phyloP scores from a whole-genome alignment of 1,140 invertebrate species.

The Manduca sexta region DNA sequence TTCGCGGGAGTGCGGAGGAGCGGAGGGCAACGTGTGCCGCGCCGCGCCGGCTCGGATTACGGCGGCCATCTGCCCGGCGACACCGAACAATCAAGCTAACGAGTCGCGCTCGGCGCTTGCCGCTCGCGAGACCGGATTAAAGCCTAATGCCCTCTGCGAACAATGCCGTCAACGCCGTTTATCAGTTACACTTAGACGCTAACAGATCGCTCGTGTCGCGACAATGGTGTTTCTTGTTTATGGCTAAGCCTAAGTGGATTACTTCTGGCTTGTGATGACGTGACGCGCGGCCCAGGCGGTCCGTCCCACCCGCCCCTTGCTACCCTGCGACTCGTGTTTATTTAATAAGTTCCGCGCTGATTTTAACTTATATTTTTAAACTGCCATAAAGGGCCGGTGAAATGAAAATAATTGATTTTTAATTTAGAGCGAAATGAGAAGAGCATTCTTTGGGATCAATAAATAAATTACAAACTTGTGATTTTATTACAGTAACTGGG shows the following conservation, averaged over 20 bases:
- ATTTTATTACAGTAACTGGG: no score
- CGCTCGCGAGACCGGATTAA: conserved; percentile 58
- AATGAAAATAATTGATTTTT: no score
- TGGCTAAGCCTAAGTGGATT: conserved; percentile 68
- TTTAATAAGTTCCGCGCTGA: no score
- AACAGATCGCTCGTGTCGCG: conserved; percentile 62
- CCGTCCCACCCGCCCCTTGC: no score
- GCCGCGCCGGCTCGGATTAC: conserved; percentile 61
- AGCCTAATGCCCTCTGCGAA: conserved; percentile 64
- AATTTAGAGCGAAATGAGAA: no score
- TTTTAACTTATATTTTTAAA: no score
- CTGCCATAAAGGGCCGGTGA: no score
- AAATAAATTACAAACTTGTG: no score
- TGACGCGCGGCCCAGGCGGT: no score
- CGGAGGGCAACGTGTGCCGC: conserved; percentile 23
- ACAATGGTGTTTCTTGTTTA: conserved; percentile 64
- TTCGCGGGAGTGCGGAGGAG: conserved; percentile 34
- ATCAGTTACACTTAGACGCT: conserved; percentile 62
- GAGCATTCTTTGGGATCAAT: no score
- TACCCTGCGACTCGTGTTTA: no score
- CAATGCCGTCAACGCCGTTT: conserved; percentile 60
- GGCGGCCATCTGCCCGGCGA: conserved; percentile 60
- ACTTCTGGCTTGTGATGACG: conserved; percentile 32
- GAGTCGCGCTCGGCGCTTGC: conserved; percentile 36
- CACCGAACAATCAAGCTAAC: conserved; percentile 67